phyloP scores from a whole-genome alignment of 1,140 invertebrate genomes.

The Hyles vespertilio region DNA sequence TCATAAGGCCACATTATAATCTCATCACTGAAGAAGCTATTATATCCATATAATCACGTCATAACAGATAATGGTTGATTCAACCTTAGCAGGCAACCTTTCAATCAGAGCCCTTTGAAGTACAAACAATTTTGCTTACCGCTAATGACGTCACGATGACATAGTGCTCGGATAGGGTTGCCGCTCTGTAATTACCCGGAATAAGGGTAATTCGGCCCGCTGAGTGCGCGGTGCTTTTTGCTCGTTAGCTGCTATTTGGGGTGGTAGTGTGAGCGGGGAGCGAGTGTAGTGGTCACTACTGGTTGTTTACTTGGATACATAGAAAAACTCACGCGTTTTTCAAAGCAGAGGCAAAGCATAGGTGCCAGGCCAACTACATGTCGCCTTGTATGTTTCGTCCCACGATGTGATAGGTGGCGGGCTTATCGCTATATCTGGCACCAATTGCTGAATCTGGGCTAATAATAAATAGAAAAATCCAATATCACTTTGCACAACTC shows the following conservation, averaged over 20 bases:
- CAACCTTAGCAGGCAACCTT: slow-evolving; percentile 11
- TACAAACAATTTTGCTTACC: slow-evolving; percentile 59
- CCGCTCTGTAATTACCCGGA: slow-evolving; percentile 59
- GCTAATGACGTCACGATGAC: slow-evolving; percentile 69
- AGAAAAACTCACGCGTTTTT: no score
- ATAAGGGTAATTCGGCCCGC: slow-evolving; percentile 60
- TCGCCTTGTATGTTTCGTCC: no score
- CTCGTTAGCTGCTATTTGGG: slow-evolving; percentile 48
- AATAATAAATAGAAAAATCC: no score
- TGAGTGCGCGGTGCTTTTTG: slow-evolving; percentile 61
- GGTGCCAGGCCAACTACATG: no score
- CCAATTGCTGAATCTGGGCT: no score
- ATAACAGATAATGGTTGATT: slow-evolving; percentile 20
- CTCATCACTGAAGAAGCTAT: neutral
- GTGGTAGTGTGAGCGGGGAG: slow-evolving; percentile 17
- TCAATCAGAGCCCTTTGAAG: slow-evolving; percentile 28
- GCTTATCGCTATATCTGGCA: no score
- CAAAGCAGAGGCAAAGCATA: no score
- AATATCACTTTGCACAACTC: no score
- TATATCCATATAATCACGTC: neutral
- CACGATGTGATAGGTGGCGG: no score
- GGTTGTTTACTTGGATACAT: no score
- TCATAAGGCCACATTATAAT: no score
- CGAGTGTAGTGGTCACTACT: no score
- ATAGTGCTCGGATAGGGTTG: slow-evolving; percentile 57